Evolutionary conservation across 1,140 invertebrate species (phyloP).

Genomic region (Philotrypesis tridentata): DNA sequence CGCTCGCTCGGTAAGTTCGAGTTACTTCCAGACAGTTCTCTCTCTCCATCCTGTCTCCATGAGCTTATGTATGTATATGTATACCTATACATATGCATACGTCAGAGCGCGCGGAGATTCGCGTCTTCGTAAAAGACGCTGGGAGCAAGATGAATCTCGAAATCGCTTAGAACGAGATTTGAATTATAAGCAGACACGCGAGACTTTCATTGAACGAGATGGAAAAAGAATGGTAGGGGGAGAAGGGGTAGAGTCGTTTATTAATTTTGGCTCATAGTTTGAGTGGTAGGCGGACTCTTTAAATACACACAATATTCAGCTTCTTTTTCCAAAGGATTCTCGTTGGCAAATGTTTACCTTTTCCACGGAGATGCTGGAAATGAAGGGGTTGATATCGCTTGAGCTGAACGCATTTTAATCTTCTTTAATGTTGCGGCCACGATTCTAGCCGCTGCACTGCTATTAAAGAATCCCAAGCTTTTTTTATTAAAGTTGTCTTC

Average conservation of each 20-base stretch:
- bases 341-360: conserved; percentile 9
- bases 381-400: neutral
- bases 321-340: neutral
- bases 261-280: conserved; percentile 2
- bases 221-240: no score
- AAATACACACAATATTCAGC: neutral
- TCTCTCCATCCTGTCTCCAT: neutral
- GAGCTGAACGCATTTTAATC: neutral
- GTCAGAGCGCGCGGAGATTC: neutral
- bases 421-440: neutral
- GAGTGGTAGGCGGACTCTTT: neutral
- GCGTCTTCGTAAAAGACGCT: neutral
- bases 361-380: neutral
- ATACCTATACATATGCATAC: conserved; percentile 9
- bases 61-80: neutral
- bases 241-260: neutral
- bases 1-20: conserved; percentile 27
- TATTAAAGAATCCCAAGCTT: neutral
- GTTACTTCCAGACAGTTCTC: conserved; percentile 42
- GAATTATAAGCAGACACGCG: conserved; percentile 38
- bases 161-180: conserved; percentile 47
- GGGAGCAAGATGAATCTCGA: conserved; percentile 36
- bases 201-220: neutral
- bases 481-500: neutral
- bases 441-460: no score